phyloP scores from a whole-genome alignment of 2,797 vertebrate species.

The Cichlasoma orientale region DNA sequence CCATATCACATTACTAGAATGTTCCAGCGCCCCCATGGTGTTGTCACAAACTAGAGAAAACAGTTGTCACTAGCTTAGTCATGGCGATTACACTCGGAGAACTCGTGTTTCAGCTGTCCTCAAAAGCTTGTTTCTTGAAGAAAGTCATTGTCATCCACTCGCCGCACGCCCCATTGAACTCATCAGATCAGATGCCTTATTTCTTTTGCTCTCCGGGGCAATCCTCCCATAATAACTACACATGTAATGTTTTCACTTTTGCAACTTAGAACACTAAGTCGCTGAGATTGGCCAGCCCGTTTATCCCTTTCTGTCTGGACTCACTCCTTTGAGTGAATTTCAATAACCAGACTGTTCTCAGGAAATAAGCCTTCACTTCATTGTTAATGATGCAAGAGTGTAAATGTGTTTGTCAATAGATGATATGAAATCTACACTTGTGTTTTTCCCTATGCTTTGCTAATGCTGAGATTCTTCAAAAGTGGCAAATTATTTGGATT shows the following conservation, averaged over 20 bases:
- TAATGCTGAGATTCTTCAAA: constrained; percentile 36
- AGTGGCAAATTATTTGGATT: constrained; percentile 43
- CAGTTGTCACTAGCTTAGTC: constrained; percentile 74
- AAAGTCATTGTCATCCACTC: constrained; percentile 66
- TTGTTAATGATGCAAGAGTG: constrained; percentile 39
- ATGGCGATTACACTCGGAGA: constrained; percentile 69
- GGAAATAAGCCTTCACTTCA: constrained; percentile 41
- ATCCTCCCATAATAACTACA: constrained; percentile 46
- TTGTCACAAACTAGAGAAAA: constrained; percentile 73
- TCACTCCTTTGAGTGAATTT: constrained; percentile 37
- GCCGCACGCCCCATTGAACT: constrained; percentile 50
- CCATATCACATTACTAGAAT: constrained; percentile 71
- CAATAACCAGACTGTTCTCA: constrained; percentile 28
- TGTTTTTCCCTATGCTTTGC: constrained; percentile 28
- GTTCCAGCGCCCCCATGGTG: constrained; percentile 66
- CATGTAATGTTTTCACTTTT: constrained; percentile 48
- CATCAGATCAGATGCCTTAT: constrained; percentile 46
- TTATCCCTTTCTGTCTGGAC: constrained; percentile 1
- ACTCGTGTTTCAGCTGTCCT: constrained; percentile 63
- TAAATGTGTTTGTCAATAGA: constrained; percentile 50
- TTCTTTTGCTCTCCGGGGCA: constrained; percentile 26
- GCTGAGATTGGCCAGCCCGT: not conserved
- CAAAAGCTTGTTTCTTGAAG: constrained; percentile 53
- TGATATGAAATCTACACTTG: constrained; percentile 32
- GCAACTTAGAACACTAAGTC: not conserved